These are phyloP conservation scores for Montipora foliosa DNA, from an alignment of 64 coral and sea anemone species.

Conservation along the genomic window DNA sequence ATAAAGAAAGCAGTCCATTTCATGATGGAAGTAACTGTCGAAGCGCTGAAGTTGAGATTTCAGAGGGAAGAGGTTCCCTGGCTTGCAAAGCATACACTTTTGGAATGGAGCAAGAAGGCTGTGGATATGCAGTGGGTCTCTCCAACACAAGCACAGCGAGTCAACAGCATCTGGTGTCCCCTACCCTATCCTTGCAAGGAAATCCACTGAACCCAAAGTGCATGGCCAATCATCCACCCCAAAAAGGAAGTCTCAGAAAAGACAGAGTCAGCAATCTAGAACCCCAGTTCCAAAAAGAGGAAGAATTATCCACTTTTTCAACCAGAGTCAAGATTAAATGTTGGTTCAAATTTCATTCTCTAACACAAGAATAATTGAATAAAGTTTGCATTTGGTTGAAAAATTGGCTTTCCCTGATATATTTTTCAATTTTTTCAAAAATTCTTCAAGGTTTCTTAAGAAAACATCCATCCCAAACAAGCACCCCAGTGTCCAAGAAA, in stretches of 20 bases:
- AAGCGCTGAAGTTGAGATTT: background rate
- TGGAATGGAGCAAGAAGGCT: background rate
- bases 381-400: too few species aligned
- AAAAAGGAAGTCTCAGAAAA: background rate
- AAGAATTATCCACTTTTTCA: background rate
- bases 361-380: too few species aligned
- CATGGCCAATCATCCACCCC: background rate
- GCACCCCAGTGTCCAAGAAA: too few species aligned
- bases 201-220: background rate
- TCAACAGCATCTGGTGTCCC: background rate
- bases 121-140: background rate
- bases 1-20: background rate
- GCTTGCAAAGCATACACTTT: background rate
- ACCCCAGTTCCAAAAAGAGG: background rate
- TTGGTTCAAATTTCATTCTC: too few species aligned
- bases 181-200: background rate
- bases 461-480: too few species aligned
- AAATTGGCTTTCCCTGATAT: too few species aligned
- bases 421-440: too few species aligned
- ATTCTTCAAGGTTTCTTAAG: too few species aligned
- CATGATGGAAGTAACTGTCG: background rate
- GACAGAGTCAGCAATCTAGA: background rate
- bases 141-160: background rate
- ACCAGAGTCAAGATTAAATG: background rate
- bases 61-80: background rate